Conservation (phyloP, 2,113 vertebrate genomes). For the Acanthisitta chloris region DNA sequence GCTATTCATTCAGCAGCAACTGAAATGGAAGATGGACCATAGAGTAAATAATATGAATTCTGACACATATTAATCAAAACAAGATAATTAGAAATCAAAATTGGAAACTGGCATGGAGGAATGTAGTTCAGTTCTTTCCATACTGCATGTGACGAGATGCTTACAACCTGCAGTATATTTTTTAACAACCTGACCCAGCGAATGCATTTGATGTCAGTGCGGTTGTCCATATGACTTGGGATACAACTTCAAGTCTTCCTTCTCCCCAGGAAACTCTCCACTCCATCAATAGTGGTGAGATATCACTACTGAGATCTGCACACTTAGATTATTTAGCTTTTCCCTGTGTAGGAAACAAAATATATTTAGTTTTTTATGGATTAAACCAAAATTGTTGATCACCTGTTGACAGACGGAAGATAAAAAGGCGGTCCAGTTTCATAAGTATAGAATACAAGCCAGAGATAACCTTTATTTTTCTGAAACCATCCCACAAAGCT, state of each 20-base stretch:
- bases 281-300: neutral
- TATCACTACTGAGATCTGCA: neutral
- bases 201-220: neutral
- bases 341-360: neutral
- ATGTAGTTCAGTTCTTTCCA: neutral
- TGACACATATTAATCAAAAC: neutral
- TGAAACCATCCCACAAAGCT: neutral
- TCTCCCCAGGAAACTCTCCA: neutral
- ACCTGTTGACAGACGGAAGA: neutral
- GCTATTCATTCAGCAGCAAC: neutral
- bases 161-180: neutral
- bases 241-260: neutral
- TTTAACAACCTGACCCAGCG: neutral
- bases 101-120: neutral
- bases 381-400: neutral
- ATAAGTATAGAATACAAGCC: neutral
- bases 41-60: neutral
- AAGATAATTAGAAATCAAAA: neutral
- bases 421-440: neutral
- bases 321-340: neutral
- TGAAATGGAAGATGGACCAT: neutral
- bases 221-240: rapidly evolving
- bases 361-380: neutral
- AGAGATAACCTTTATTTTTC: neutral
- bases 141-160: neutral